These are phyloP conservation scores for Apteryx mantelli DNA, from an alignment of 2,113 vertebrate species.

Conservation along the genomic window DNA sequence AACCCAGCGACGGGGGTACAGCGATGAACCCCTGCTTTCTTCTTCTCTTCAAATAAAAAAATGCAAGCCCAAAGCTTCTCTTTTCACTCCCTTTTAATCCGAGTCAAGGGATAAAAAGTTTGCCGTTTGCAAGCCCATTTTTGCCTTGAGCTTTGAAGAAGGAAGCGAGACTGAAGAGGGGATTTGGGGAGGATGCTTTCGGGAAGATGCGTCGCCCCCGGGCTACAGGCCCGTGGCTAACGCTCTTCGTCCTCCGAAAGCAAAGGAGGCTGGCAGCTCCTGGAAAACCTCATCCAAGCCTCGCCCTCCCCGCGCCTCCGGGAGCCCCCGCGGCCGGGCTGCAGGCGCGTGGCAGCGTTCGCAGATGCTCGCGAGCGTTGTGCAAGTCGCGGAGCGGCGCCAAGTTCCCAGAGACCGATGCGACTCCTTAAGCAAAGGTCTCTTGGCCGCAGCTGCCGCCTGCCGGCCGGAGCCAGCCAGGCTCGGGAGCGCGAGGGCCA, in stretches of 20 bases:
- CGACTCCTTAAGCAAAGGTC: background rate
- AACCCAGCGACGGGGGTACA: background rate
- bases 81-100: background rate
- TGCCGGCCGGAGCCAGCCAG: too few relatives aligned
- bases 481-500: too few relatives aligned
- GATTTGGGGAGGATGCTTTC: background rate
- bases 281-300: background rate
- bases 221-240: background rate
- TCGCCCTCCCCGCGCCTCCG: fast-evolving
- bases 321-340: background rate
- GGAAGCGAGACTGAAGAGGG: too few relatives aligned
- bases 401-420: fast-evolving
- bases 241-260: fast-evolving
- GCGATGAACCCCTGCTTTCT: background rate
- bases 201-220: background rate
- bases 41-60: background rate
- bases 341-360: too few relatives aligned
- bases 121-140: fast-evolving
- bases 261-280: background rate
- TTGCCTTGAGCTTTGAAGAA: background rate
- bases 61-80: background rate
- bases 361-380: fast-evolving
- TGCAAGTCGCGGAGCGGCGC: background rate
- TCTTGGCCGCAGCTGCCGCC: background rate
- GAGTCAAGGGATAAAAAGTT: background rate